phyloP scores from a whole-genome alignment of 1,140 invertebrate species.

The Paraescarpia echinospica region DNA sequence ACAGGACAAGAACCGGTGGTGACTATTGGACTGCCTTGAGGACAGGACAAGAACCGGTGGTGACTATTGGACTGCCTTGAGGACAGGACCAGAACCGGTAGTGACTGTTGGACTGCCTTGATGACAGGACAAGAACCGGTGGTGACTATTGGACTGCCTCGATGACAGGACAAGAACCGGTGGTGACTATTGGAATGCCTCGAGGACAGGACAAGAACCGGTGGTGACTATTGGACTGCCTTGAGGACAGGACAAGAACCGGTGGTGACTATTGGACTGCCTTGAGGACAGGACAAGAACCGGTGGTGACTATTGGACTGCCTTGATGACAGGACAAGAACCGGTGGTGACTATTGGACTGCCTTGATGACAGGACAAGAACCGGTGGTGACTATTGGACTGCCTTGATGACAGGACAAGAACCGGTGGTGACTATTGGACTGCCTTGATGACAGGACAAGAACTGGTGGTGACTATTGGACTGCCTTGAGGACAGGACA shows the following conservation, averaged over 20 bases:
- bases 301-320: not conserved
- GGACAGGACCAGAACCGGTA: not conserved
- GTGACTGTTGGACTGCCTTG: not conserved
- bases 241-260: not conserved
- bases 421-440: not conserved
- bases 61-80: not conserved
- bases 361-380: not conserved
- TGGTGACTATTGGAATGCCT: not conserved
- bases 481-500: not conserved
- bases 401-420: not conserved
- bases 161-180: not conserved
- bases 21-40: not conserved
- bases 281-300: not conserved
- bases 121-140: not conserved
- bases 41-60: not conserved
- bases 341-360: not conserved
- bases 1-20: not conserved
- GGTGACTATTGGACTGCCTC: not conserved
- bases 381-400: not conserved
- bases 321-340: not conserved
- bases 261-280: not conserved
- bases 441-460: not conserved
- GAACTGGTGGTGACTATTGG: not conserved
- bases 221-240: not conserved
- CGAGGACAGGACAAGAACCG: not conserved